A percentile compares a stretch with the other conserved stretches of the same genome.
Conservation (phyloP, 2,797 vertebrate species). For the Setipinna tenuifilis region DNA sequence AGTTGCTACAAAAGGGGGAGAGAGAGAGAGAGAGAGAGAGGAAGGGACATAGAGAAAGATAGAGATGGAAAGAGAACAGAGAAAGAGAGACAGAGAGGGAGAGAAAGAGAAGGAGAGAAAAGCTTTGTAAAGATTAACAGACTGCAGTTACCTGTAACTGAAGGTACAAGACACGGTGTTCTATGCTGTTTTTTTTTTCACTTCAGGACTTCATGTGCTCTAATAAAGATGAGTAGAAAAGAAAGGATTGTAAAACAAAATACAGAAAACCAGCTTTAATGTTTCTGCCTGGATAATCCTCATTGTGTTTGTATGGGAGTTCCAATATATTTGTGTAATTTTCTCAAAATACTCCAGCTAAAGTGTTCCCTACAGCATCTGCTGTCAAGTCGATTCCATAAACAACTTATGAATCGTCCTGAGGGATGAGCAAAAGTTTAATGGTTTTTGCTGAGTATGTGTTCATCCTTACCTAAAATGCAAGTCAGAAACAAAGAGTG, state of each 20-base stretch:
- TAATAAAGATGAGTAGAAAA: background rate
- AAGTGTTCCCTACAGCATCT: background rate
- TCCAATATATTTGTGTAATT: background rate
- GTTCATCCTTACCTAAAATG: background rate
- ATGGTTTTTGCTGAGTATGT: background rate
- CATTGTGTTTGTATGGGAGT: conserved; percentile 21
- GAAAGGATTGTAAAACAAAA: background rate
- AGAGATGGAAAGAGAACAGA: background rate
- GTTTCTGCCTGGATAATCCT: conserved; percentile 38
- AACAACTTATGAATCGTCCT: background rate
- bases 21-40: background rate
- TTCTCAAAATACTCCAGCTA: background rate
- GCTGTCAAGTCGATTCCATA: background rate
- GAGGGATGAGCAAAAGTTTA: background rate
- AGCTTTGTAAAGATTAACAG: conserved; percentile 52
- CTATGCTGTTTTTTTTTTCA: background rate
- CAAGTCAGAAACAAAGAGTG: background rate
- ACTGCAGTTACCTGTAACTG: background rate
- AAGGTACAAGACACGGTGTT: background rate
- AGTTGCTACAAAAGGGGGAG: background rate
- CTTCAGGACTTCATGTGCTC: background rate
- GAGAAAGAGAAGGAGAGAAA: conserved; percentile 34
- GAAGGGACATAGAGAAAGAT: background rate
- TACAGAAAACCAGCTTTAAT: conserved; percentile 45
- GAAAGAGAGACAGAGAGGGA: background rate